These are phyloP conservation scores for Catostomus latipinnis DNA, from an alignment of 2,797 vertebrate species.

Conservation along the genomic window DNA sequence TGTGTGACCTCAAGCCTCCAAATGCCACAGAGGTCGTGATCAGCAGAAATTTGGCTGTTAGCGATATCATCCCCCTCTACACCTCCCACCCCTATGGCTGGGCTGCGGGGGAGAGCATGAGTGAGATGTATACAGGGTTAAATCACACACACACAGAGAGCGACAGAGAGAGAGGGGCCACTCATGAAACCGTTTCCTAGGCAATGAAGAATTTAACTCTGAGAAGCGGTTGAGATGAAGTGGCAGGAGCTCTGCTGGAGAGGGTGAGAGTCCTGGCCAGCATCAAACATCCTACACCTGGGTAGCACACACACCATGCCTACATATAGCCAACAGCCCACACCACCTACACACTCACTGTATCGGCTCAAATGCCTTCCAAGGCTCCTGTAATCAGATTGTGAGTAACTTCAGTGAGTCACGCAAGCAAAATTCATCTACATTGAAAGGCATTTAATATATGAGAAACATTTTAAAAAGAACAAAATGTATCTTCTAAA, in stretches of 20 bases:
- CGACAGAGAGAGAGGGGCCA: constrained; percentile 30
- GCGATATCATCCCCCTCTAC: constrained; percentile 31
- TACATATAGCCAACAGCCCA: constrained; percentile 4
- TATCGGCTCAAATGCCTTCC: background rate
- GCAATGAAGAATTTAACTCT: constrained; percentile 60
- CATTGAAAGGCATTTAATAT: background rate
- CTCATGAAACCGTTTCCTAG: constrained; percentile 61
- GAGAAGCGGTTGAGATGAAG: constrained; percentile 58
- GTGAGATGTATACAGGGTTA: constrained; percentile 5
- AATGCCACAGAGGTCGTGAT: constrained; percentile 20
- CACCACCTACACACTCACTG: constrained; percentile 2
- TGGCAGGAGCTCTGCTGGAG: constrained; percentile 42
- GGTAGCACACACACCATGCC: constrained; percentile 3
- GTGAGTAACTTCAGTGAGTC: constrained; percentile 22
- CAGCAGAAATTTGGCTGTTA: constrained; percentile 31
- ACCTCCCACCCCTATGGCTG: constrained; percentile 44
- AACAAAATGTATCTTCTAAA: background rate
- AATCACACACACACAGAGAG: constrained; percentile 18
- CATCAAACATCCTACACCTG: constrained; percentile 39
- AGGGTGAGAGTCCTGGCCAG: constrained; percentile 17
- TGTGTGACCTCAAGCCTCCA: background rate
- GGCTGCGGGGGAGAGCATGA: constrained; percentile 29
- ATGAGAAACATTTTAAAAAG: background rate
- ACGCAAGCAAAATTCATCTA: background rate
- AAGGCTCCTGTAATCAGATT: background rate